Evolutionary conservation across 2,888 invertebrate genomes (phyloP), one percentile per base, ranked within the genome.

Genomic region (Xanthia icteritia): DNA sequence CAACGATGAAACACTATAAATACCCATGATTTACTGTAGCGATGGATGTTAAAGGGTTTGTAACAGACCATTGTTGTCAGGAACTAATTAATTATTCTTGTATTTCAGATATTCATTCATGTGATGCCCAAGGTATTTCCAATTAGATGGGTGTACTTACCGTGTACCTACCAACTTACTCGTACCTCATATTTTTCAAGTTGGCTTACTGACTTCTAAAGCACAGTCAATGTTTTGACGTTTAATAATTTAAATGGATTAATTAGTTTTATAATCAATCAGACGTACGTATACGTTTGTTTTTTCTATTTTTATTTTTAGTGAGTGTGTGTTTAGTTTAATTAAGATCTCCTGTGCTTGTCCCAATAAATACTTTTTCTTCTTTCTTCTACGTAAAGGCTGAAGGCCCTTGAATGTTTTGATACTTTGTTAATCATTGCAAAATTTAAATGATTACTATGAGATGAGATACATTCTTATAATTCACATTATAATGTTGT

Each of bases 41-140:
- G 8, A 51, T 42, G n/a, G 5, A 39, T 76, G 36, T 42, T 60
- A 51, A 42, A 79, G 20, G 20, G 48, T 20, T 27, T 17, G 36
- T 23, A 45, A 61, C 56, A 58, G 27, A 13, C 9, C 20, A 36
- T 79, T 79, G 51, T 61, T 68, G n/a, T 11, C 31, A 79, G 42
- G 31, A 77, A 70, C 51, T 36, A 60, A 45, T 77, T 69, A 31
- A 77, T 79, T 68, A 77, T 45, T 54, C 1, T 69, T 69, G 42
- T 60, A 81, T 72, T 81, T 23, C 23, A 31, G 23, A 48, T 42
- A 64, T 51, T 51, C 3, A 23, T 51, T 23, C 20, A 72, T 72
- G 1, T 36, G 0, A 11, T 51, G 45, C 1, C 56, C 80, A 70
- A 64, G 39, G 39, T 5, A 56, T 71, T 71, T 39, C 0, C 20